Conservation (phyloP, 2,113 vertebrate genomes). For the Dendrocopos noguchii region DNA sequence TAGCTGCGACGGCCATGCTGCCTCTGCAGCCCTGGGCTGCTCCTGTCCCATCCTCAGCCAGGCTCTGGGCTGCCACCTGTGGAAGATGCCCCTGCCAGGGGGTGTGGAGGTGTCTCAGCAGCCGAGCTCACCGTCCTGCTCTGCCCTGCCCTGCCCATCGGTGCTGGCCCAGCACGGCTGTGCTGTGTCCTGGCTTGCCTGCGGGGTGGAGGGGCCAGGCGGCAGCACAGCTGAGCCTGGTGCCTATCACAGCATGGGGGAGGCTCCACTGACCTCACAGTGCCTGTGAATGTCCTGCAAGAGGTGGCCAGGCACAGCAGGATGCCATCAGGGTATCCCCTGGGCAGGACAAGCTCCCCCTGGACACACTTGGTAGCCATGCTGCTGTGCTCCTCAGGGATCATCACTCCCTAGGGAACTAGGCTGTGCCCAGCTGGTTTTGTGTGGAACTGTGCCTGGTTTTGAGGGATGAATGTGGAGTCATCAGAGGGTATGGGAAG, state of each 20-base stretch:
- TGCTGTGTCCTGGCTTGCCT: not conserved
- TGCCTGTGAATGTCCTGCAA: too few relatives aligned
- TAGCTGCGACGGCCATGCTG: not conserved
- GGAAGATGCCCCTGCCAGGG: not conserved
- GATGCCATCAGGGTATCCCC: accelerated
- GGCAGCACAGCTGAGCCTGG: not conserved
- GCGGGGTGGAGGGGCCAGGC: not conserved
- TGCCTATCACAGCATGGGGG: accelerated
- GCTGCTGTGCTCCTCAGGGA: not conserved
- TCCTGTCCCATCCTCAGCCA: not conserved
- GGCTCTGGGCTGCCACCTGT: not conserved
- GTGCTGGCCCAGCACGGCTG: accelerated
- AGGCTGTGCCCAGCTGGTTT: accelerated
- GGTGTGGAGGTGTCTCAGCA: accelerated
- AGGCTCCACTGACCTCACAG: accelerated
- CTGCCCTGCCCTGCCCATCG: too few relatives aligned
- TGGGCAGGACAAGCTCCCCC: not conserved
- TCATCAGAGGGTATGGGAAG: not conserved
- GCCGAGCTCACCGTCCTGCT: accelerated
- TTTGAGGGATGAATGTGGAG: not conserved
- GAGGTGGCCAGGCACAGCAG: not conserved
- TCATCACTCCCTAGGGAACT: not conserved
- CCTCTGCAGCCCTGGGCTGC: not conserved
- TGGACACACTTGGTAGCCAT: accelerated
- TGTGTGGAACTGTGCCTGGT: not conserved